Percentiles rank a stretch among this genome's conserved stretches.
Conservation (phyloP, 1,140 invertebrate species). For the Hesperophylax magnus region DNA sequence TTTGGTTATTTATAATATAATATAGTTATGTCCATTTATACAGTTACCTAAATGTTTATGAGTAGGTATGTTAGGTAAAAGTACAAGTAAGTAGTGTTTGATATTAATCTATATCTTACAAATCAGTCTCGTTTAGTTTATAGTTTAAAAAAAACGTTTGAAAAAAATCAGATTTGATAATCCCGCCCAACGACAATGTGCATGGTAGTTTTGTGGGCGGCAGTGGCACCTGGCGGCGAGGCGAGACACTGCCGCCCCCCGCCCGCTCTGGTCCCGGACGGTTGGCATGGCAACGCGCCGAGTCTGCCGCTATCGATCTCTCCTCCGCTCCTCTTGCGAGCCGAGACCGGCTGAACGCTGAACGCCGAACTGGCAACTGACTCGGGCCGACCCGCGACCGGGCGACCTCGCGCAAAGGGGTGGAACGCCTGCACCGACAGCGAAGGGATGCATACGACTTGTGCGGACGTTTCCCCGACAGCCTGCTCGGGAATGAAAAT, state of each 20-base stretch:
- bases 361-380: too few species aligned
- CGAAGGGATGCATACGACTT: background rate
- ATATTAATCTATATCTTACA: too few species aligned
- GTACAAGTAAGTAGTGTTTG: too few species aligned
- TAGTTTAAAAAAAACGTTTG: background rate
- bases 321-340: conserved; percentile 4
- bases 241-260: conserved; percentile 11
- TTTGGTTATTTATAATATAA: too few species aligned
- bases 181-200: conserved; percentile 8
- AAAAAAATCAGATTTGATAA: conserved; percentile 3
- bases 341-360: background rate
- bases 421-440: background rate
- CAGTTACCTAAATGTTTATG: too few species aligned
- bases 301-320: conserved; percentile 57
- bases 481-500: background rate
- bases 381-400: background rate
- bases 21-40: too few species aligned
- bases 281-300: conserved; percentile 54
- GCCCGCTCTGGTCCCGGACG: conserved; percentile 6
- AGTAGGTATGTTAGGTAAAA: too few species aligned
- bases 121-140: background rate
- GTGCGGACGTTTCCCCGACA: background rate
- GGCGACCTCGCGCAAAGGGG: conserved; percentile 20
- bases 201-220: background rate
- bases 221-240: conserved; percentile 39